Conservation (phyloP, 2,797 vertebrate species). For the Neostethus bicornis region DNA sequence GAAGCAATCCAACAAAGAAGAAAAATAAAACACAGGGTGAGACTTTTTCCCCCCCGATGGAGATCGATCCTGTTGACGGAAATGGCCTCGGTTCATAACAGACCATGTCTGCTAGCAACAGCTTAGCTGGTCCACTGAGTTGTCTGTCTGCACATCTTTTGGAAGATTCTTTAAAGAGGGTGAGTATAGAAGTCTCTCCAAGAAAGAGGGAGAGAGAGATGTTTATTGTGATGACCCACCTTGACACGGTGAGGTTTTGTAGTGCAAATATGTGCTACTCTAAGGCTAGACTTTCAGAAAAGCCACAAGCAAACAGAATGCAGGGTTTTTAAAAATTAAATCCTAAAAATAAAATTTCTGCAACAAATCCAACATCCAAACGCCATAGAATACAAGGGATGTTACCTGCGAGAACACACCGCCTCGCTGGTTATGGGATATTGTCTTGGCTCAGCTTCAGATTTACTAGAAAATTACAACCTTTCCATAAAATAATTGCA, state of each 20-base stretch:
- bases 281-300: constrained; percentile 71
- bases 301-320: constrained; percentile 20
- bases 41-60: constrained; percentile 22
- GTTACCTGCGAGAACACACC: too few relatives aligned
- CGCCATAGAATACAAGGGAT: too few relatives aligned
- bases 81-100: constrained; percentile 73
- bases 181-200: constrained; percentile 64
- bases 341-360: too few relatives aligned
- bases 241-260: constrained; percentile 64
- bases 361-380: too few relatives aligned
- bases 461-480: too few relatives aligned
- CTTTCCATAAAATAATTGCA: too few relatives aligned
- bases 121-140: constrained; percentile 79
- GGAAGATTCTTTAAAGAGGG: constrained; percentile 69
- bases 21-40: constrained; percentile 16
- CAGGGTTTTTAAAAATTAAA: too few relatives aligned
- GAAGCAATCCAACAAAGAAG: constrained; percentile 46
- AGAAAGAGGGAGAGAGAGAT: constrained; percentile 65
- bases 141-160: constrained; percentile 76
- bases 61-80: constrained; percentile 79
- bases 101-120: constrained; percentile 76
- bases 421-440: too few relatives aligned
- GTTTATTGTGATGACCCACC: constrained; percentile 76
- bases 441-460: too few relatives aligned
- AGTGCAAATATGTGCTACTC: constrained; percentile 69